Evolutionary conservation across 2,113 vertebrate genomes (phyloP), one percentile per base, ranked within the genome.

Genomic region (Thalassoma bifasciatum): DNA sequence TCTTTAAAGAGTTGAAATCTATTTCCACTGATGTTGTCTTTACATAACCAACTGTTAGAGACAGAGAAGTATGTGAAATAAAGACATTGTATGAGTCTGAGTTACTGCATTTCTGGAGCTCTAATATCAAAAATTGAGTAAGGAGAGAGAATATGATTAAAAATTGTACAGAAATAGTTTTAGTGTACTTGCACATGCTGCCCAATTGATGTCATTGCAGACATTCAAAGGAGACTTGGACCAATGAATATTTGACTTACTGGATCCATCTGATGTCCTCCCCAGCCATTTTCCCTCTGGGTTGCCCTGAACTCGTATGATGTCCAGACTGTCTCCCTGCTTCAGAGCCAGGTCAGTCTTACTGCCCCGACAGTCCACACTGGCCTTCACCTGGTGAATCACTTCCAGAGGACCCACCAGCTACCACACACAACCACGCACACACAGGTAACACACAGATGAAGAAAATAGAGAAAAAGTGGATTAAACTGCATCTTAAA

Each of bases 281-380:
- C 94, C 97, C 78, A 99, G 64, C 97, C 97, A 99, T 59, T 96
- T 96, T 9, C 96, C 98, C 88, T 98, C 97, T 0, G 98, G 97
- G 66, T 97, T 99, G 70, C 97, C 95, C 7, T 93, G 95, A 52
- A 98, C 89, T 7, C 97, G 95, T 40, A 98, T 94, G 12, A 99
- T 96, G 88, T 99, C 96, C 49, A 97, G 90, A 2, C 86, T 56
- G 1, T 99, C 97, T 24, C 96, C 96, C 65, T 96, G 94, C 84
- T 94, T 99, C 85, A 96, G 63, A 53, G 78, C 88, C 26, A 99
- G 92, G 11, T 99, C 97, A 14, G 92, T 94, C 91, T 95, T 98
- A 11, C 91, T 91, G 49, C 96, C 95, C 86, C 86, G 94, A 88
- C 90, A 87, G 78, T 98, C 96, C 51, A 82, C 66, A 36, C 92